phyloP scores from a whole-genome alignment of 23 tunicate species.

The Aplidium turbinatum region DNA sequence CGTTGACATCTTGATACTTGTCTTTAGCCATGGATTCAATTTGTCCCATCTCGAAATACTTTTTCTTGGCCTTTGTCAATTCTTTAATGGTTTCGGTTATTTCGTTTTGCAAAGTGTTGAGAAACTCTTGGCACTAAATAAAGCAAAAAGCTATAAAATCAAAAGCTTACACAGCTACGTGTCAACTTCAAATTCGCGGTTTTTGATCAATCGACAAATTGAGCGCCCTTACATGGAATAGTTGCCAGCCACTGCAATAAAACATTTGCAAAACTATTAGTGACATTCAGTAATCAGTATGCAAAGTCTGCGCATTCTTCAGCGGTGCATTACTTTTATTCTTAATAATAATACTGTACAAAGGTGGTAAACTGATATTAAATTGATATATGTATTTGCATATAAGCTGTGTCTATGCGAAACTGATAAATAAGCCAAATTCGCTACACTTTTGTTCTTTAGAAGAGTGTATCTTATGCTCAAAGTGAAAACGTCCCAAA shows the following conservation, averaged over 20 bases:
- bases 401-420: too few relatives aligned
- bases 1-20: constrained; percentile 77
- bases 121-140: constrained; percentile 73
- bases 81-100: constrained; percentile 79
- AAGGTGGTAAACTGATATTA: too few relatives aligned
- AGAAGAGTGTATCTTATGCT: too few relatives aligned
- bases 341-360: too few relatives aligned
- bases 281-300: too few relatives aligned
- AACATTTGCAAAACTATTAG: too few relatives aligned
- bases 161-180: not conserved
- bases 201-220: not conserved
- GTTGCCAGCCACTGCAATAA: not conserved
- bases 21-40: constrained; percentile 52
- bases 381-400: too few relatives aligned
- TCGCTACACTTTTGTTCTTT: too few relatives aligned
- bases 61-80: constrained; percentile 73
- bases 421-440: too few relatives aligned
- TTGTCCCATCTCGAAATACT: constrained; percentile 79
- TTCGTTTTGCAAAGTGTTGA: constrained; percentile 81
- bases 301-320: too few relatives aligned
- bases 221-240: not conserved
- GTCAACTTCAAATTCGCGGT: not conserved
- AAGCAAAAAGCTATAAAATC: not conserved
- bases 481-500: too few relatives aligned
- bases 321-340: too few relatives aligned